A percentile compares a stretch with the other conserved stretches of the same genome.
Conservation (phyloP, 2,888 invertebrate species). For the Protonemura montana region DNA sequence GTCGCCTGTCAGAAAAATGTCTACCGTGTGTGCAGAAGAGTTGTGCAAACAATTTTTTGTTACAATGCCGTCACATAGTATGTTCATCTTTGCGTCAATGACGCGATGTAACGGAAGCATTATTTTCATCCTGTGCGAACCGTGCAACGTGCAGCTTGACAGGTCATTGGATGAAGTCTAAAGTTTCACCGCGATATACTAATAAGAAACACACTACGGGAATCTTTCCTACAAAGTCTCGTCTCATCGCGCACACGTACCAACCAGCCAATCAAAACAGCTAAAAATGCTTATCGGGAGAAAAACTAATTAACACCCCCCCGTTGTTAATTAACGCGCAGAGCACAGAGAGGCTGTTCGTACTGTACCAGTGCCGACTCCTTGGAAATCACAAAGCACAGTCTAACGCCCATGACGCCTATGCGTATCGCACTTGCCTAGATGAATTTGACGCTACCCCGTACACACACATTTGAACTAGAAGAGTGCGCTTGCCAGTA, state of each 20-base stretch:
- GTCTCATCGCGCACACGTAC: not conserved
- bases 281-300: not conserved
- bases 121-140: not conserved
- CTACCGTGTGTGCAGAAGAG: not conserved
- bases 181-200: not conserved
- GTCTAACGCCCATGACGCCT: not conserved
- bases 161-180: not conserved
- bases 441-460: not conserved
- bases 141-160: not conserved
- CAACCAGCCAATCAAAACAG: not conserved
- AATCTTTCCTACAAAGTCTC: not conserved
- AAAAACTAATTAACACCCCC: constrained; percentile 12
- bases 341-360: not conserved
- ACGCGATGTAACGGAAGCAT: not conserved
- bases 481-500: not conserved
- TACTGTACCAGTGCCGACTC: not conserved
- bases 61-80: not conserved
- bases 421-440: not conserved
- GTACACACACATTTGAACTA: not conserved
- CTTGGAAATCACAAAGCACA: not conserved
- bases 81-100: not conserved
- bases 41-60: constrained; percentile 5
- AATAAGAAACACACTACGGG: not conserved
- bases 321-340: not conserved
- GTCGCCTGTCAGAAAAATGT: not conserved